Evolutionary conservation across 2,113 vertebrate species (phyloP), one percentile per base, ranked within the genome.

Genomic region (Oenanthe oenanthe): DNA sequence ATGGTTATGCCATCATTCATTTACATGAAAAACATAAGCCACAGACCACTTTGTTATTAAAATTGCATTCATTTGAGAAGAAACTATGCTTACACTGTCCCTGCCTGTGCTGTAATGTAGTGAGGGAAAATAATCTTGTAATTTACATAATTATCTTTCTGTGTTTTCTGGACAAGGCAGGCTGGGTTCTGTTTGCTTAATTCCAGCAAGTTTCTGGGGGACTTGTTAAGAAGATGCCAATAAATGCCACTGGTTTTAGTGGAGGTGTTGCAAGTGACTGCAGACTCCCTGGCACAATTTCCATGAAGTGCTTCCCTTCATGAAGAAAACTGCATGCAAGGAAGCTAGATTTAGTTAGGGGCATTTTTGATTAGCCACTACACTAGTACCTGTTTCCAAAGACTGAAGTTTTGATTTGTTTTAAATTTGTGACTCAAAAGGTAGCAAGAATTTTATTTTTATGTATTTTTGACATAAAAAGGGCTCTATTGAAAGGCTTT

Each of bases 1-100:
- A 96, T 73, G 42, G 60, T 89, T 96, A 83, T 56, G 78, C 87
- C 61, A 51, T 96, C 95, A 72, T 97, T 97, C 96, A 96, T 98
- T 97, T 97, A 75, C 89, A 62, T 66, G 91, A 76, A 95, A 96
- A 96, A 96, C 86, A 47, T 79, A 67, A 95, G 92, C 93, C 78
- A 47, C 9, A 34, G 91, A 92, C 88, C 88, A 70, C 73, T 78
- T 96, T 57, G 78, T 96, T 96, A 91, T 95, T 96, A 91, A 95
- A 88, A 92, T 79, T 48, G 45, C 79, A 76, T 91, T 92, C 65
- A 54, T 95, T 93, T 85, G 74, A 86, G 87, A 72, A 82, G 86
- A 78, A 93, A 92, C 77, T 7, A 20, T 42, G 29, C 56, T 74
- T 76, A 13, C 8, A 2, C 71, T 13, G 7, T 60, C 60, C n/a